phyloP scores from a whole-genome alignment of 37 sponge, comb jelly and placozoan species.

The Hormiphora californensis region DNA sequence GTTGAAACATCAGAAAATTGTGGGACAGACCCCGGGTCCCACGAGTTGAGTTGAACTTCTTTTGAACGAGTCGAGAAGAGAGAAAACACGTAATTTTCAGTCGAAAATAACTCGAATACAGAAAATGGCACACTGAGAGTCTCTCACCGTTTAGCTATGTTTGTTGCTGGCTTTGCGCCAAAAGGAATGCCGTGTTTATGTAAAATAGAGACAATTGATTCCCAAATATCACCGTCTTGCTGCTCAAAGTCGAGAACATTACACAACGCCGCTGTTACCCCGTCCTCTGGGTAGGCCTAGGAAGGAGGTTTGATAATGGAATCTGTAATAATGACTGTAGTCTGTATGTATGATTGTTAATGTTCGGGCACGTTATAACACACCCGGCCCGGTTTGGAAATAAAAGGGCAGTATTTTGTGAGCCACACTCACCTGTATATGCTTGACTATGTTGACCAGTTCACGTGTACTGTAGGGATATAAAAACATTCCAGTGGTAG shows the following conservation, averaged over 20 bases:
- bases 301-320: too few species aligned
- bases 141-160: neutral
- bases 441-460: slow-evolving; percentile 77
- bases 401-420: too few species aligned
- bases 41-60: too few species aligned
- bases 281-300: slow-evolving; percentile 71
- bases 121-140: neutral
- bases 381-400: too few species aligned
- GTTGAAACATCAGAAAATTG: too few species aligned
- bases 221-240: slow-evolving; percentile 64
- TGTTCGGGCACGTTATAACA: neutral
- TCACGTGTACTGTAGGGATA: slow-evolving; percentile 96
- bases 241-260: slow-evolving; percentile 91
- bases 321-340: neutral
- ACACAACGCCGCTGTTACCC: slow-evolving; percentile 62
- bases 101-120: neutral
- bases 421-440: slow-evolving; percentile 77
- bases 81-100: neutral
- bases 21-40: too few species aligned
- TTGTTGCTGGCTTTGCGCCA: slow-evolving; percentile 62
- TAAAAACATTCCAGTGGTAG: slow-evolving; percentile 72
- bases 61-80: neutral
- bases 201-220: slow-evolving; percentile 63
- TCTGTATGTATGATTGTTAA: neutral
- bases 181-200: slow-evolving; percentile 86